Conservation (phyloP, 2,113 vertebrate genomes). For the Gnathonemus echidnorhynchus region DNA sequence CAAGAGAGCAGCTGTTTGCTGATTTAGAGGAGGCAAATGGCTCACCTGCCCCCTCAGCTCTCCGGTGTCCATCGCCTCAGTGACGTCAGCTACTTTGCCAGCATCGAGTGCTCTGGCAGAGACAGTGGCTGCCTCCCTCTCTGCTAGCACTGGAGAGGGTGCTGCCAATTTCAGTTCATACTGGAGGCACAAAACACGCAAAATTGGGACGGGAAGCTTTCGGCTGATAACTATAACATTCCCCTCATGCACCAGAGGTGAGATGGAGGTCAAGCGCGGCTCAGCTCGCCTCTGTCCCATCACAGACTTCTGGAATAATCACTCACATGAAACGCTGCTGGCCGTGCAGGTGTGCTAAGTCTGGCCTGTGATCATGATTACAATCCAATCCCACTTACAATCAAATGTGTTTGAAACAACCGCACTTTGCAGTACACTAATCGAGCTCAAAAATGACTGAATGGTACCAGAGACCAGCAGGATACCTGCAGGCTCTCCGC, state of each 20-base stretch:
- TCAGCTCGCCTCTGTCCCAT: neutral
- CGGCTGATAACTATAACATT: neutral
- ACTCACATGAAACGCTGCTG: constrained; percentile 38
- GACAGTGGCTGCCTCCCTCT: constrained; percentile 18
- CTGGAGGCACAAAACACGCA: constrained; percentile 35
- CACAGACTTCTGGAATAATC: constrained; percentile 4
- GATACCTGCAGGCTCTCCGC: constrained; percentile 56
- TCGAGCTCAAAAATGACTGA: constrained; percentile 40
- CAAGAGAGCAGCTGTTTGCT: neutral
- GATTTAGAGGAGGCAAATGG: neutral
- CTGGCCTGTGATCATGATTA: constrained; percentile 53
- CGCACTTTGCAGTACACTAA: constrained; percentile 33
- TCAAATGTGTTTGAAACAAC: constrained; percentile 50
- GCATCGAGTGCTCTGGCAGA: constrained; percentile 18
- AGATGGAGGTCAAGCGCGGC: neutral
- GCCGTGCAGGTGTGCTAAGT: constrained; percentile 53
- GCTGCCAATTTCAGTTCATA: constrained; percentile 33
- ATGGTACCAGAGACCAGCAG: constrained; percentile 42
- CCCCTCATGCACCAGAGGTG: neutral
- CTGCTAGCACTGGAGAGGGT: neutral
- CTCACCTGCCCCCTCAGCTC: constrained; percentile 56
- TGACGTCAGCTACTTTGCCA: constrained; percentile 34
- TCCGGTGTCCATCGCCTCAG: constrained; percentile 30
- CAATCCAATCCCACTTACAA: constrained; percentile 48
- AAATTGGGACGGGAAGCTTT: neutral